Percentiles rank a stretch among this genome's conserved stretches.
phyloP scores from a whole-genome alignment of 2,888 invertebrate genomes.

The Nephrotoma guestfalica region DNA sequence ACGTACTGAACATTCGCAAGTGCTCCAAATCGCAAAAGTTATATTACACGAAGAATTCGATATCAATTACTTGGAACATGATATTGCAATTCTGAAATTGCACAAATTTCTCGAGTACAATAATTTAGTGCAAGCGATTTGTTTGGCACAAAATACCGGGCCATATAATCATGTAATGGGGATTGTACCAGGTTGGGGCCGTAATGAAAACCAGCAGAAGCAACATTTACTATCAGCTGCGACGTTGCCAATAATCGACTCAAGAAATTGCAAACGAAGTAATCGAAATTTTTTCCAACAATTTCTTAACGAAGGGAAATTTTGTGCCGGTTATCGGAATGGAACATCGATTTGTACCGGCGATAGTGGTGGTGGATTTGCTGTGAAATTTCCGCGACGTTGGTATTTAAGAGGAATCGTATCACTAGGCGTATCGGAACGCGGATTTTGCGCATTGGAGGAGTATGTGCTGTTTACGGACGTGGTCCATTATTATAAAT shows the following conservation, averaged over 20 bases:
- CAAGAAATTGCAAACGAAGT: not conserved
- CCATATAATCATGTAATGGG: not conserved
- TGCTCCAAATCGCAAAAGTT: not conserved
- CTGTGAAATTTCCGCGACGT: not conserved
- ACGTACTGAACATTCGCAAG: not conserved
- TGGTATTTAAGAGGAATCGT: conserved; percentile 7
- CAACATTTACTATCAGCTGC: not conserved
- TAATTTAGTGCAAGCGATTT: not conserved
- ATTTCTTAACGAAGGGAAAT: not conserved
- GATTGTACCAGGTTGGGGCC: not conserved
- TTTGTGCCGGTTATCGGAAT: not conserved
- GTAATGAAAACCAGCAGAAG: not conserved
- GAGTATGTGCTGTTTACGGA: conserved; percentile 5
- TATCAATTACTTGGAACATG: not conserved
- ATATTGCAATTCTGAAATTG: not conserved
- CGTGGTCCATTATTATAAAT: not conserved
- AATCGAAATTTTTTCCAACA: not conserved
- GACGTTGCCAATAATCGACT: not conserved
- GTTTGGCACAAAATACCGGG: not conserved
- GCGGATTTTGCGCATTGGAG: not conserved
- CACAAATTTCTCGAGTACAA: not conserved
- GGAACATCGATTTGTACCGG: not conserved
- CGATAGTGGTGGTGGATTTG: conserved; percentile 7
- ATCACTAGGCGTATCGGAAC: not conserved
- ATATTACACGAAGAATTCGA: not conserved